Base-by-base conservation (phyloP, 2,113 vertebrate genomes). In the Aptenodytes patagonicus region DNA sequence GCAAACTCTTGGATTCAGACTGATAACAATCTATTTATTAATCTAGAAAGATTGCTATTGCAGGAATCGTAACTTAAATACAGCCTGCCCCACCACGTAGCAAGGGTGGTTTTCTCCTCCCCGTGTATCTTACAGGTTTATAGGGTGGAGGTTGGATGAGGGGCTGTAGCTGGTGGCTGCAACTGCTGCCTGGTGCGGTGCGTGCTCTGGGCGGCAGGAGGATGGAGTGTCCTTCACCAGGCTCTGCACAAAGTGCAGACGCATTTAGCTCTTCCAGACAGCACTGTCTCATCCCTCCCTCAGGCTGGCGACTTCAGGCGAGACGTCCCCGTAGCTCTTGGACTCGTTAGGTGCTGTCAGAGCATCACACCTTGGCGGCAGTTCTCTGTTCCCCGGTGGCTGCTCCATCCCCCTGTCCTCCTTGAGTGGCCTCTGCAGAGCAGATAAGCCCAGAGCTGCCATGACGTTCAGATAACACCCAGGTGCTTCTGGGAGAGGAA, bases 1-100 rank as follows among this genome's bases (percentile, higher is more conserved):
- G 52, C 54, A 40, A 32, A 46, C 12, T 19, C 47, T 25, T 4
- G 3, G 29, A 8, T 86, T 71, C 0, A 0, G 28, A 40, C 20
- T 0, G 0, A 34, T 61, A 54, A 22, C 1, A 1, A 25, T 49
- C 32, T 32, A 1, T 64, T 73, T 73, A 17, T 84, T 51, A 14
- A 38, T 22, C 18, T 25, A 46, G 72, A 38, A 79, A 31, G 32
- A 15, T 17, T 38, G 61, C 24, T 38, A 0, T 52, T 47, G 49
- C 49, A 54, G 65, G 79, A 65, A 47, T n/a, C 3, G 2, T 28
- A 36, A 36, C 13, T 65, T 46, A 29, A 52, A 29, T 28, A 18
- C 44, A 76, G 55, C n/a, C n/a, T 38, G 20, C 5, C 22, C 13
- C 3, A 1, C 34, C 44, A 11, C 0, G 0, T 15, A 65, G 11